Evolutionary conservation across 2,888 invertebrate genomes (phyloP).

Genomic region (Drosophila monieri): DNA sequence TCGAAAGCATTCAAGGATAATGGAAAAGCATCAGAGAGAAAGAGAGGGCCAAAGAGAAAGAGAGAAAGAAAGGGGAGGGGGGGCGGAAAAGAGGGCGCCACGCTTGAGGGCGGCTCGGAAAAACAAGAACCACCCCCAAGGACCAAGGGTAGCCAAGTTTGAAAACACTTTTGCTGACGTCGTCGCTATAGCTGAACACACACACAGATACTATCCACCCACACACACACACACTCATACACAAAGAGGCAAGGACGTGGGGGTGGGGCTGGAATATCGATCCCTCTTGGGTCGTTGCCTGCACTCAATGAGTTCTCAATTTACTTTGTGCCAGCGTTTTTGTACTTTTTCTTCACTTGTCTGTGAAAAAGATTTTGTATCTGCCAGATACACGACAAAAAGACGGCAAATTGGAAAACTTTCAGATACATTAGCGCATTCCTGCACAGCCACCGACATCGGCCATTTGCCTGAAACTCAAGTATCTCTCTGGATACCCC

Average conservation of each 20-base stretch:
- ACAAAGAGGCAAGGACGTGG: constrained; percentile 17
- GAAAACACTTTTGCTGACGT: constrained; percentile 76
- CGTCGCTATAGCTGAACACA: constrained; percentile 48
- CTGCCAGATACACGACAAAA: constrained; percentile 44
- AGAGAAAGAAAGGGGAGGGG: constrained; percentile 32
- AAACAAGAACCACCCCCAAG: constrained; percentile 59
- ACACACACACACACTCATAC: constrained; percentile 17
- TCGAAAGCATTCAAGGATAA: constrained; percentile 75
- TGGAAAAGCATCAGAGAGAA: constrained; percentile 48
- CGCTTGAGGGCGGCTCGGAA: constrained; percentile 47
- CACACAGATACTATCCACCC: constrained; percentile 19
- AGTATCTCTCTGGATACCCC: constrained; percentile 12
- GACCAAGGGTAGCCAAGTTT: constrained; percentile 55
- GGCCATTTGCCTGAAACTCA: constrained; percentile 4
- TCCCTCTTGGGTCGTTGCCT: constrained; percentile 78
- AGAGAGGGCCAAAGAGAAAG: constrained; percentile 9
- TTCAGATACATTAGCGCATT: constrained; percentile 30
- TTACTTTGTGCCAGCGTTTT: constrained; percentile 46
- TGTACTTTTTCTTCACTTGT: constrained; percentile 17
- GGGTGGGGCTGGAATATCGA: constrained; percentile 67
- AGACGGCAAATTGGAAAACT: constrained; percentile 15
- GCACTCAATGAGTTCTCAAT: constrained; percentile 77
- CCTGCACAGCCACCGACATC: constrained; percentile 23
- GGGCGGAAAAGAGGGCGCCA: constrained; percentile 20
- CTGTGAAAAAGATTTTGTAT: constrained; percentile 53